Base-by-base conservation (phyloP, 2,888 invertebrate species). In the Malthinus flaveolus region DNA sequence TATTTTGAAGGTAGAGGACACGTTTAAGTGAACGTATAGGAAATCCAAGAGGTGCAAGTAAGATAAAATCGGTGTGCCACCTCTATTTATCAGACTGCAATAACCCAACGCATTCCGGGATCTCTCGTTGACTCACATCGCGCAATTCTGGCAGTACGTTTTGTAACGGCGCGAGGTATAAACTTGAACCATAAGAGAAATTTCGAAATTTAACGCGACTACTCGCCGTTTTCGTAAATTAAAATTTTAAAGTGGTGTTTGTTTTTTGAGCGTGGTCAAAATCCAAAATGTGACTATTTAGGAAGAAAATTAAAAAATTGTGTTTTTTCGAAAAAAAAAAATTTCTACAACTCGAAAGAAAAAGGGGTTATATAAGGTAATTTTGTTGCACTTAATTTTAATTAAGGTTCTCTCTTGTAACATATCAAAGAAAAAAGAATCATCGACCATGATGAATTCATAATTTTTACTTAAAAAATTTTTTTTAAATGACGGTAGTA, bases 61-160 rank as follows among this genome's bases (percentile, higher is more conserved):
- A 55, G 59, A 59, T 15, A 35, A 42, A 46, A 42, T 54, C 42
- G 23, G 23, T 23, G 50, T 51, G 58, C 56, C 57, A 60, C 64
- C 61, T 61, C 63, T 62, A 61, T 63, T 62, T 66, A 63, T 60
- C 53, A 55, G 62, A 62, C 63, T 63, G 58, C 59, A 65, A 55
- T 65, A 53, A 60, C 55, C 39, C 54, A 62, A 58, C 61, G 61
- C 63, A 63, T 56, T 61, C 62, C 66, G 60, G 62, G 66, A 66
- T 65, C 61, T 65, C 61, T 65, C 55, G 57, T 62, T 60, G 62
- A 64, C 61, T 62, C 62, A 23, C 23, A 62, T 57, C 59, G 62
- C 66, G 62, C 66, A 42, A 42, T 42, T 42, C 39, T 42, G 39
- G 39, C 39, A 66, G 66, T 66, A 39, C 59, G 56, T 53, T 61